phyloP scores from a whole-genome alignment of 2,888 invertebrate species.

The Netelia melanura region DNA sequence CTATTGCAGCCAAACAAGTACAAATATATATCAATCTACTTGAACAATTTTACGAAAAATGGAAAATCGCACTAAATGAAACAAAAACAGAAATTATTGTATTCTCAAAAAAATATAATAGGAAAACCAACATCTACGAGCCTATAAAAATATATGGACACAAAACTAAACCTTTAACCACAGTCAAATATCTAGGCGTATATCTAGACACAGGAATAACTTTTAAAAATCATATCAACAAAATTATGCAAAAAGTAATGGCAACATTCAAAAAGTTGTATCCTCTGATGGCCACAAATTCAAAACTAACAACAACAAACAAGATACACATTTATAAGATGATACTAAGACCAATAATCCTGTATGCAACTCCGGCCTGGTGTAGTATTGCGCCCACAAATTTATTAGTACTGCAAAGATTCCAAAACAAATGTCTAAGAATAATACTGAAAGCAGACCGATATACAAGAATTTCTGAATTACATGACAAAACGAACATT shows the following conservation, averaged over 20 bases:
- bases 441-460: constrained; percentile 53
- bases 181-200: constrained; percentile 72
- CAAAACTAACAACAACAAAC: constrained; percentile 62
- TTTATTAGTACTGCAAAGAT: constrained; percentile 60
- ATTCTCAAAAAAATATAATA: constrained; percentile 54
- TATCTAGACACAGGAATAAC: constrained; percentile 67
- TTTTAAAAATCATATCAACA: constrained; percentile 65
- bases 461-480: constrained; percentile 58
- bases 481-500: constrained; percentile 59
- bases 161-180: constrained; percentile 45
- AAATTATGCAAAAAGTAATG: constrained; percentile 65
- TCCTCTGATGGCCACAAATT: constrained; percentile 68
- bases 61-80: constrained; percentile 68
- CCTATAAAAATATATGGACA: constrained; percentile 60
- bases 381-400: constrained; percentile 62
- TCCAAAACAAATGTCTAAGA: constrained; percentile 72
- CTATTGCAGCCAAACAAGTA: constrained; percentile 54
- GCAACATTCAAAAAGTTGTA: constrained; percentile 67
- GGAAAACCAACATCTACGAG: constrained; percentile 53
- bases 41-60: constrained; percentile 46
- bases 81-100: constrained; percentile 63
- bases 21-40: constrained; percentile 6
- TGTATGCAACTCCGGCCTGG: constrained; percentile 74
- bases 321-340: constrained; percentile 73
- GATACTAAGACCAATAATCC: constrained; percentile 70